Evolutionary conservation across 1,140 invertebrate species (phyloP).

Genomic region (Lasaia peninsularis): DNA sequence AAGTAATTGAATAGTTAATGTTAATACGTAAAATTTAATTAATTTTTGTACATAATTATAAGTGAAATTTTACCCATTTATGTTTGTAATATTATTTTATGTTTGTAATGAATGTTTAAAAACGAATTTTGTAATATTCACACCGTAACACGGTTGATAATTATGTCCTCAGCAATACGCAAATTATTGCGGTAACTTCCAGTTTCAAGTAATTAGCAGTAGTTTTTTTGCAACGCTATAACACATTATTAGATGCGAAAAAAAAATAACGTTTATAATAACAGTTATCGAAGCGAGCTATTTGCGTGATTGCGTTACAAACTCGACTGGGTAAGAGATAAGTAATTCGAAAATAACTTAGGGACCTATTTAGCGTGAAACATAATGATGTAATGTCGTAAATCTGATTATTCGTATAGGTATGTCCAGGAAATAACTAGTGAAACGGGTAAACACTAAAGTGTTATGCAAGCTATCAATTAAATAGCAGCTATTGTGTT

Average conservation of each 20-base stretch:
- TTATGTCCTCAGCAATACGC: not conserved
- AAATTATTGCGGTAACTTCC: conserved; percentile 1
- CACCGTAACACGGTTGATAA: no score
- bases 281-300: conserved; percentile 24
- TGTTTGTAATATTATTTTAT: no score
- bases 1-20: no score
- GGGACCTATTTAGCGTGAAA: conserved; percentile 43
- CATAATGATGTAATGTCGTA: conserved; percentile 41
- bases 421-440: conserved; percentile 62
- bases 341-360: conserved; percentile 31
- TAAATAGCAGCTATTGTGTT: conserved; percentile 65
- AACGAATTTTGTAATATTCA: no score
- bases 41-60: no score
- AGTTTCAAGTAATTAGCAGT: conserved; percentile 10
- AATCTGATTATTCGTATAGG: conserved; percentile 42
- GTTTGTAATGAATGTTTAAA: no score
- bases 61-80: no score
- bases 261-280: conserved; percentile 20
- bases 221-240: conserved; percentile 18
- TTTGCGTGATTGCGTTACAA: conserved; percentile 46
- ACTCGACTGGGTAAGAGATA: conserved; percentile 25
- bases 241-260: conserved; percentile 25
- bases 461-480: conserved; percentile 71
- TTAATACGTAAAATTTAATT: no score
- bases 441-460: conserved; percentile 43